Base-by-base conservation (phyloP, 2,113 vertebrate species). In the Entomyzon cyanotis region DNA sequence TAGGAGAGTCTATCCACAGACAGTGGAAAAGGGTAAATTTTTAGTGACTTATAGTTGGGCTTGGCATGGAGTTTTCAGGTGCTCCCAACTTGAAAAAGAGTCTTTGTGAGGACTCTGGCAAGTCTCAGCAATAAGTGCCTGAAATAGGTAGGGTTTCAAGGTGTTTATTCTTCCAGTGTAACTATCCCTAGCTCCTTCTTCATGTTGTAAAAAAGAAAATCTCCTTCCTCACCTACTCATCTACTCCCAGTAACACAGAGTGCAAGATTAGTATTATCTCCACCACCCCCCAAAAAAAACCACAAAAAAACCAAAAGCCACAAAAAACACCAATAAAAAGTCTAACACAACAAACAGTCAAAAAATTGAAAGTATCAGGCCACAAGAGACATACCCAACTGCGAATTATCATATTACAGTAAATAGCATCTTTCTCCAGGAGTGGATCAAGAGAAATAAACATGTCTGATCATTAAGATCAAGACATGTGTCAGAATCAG, bases 261-360 rank as follows among this genome's bases (percentile, higher is more conserved):
- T 44, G 27, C 18, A 60, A 84, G 28, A 53, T 37, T 5, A 58
- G 8, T 30, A 47, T 46, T 46, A 24, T 13, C 3, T 3, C 0
- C 4, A 19, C 5, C 1, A 3, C 5, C 7, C 5, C 23, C n/a
- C 56, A 52, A 56, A 30, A 4, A 15, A 4, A 30, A 39, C 7
- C 44, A 46, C 44, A 23, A 22, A 47, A 33, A 67, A n/a, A 30
- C 5, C 4, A 7, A 35, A 55, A 10, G 3, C 15, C 31, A 30
- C 24, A 13, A 55, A 86, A 78, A 46, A 12, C 6, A 7, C 11
- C 5, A 49, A 18, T 3, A 33, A 46, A 69, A 8, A 14, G 15
- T 3, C 3, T 12, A 59, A 10, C 24, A 7, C 42, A 14, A 28
- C 39, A 39, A 39, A 39, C 39, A 39, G 11, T 12, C 25, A 64